These are phyloP conservation scores for Rhagoletis zephyria DNA, from an alignment of 1,140 invertebrate species.

Conservation along the genomic window DNA sequence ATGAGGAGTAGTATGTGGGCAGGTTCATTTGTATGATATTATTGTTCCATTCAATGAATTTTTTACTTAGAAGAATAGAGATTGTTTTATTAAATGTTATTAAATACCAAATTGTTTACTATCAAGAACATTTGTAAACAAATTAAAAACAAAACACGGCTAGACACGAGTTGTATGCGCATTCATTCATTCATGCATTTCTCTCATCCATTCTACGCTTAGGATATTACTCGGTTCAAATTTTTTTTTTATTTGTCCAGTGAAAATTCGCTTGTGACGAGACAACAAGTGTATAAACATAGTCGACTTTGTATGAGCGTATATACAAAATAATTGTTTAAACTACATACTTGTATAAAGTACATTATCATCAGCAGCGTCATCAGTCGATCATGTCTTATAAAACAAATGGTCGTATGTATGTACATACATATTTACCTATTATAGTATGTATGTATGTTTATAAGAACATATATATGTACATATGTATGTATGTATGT, in stretches of 20 bases:
- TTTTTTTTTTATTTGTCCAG: background rate
- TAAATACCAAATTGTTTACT: constrained; percentile 73
- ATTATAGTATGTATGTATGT: too few species aligned
- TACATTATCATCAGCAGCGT: constrained; percentile 21
- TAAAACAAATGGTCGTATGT: background rate
- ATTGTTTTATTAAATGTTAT: constrained; percentile 66
- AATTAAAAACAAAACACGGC: constrained; percentile 58
- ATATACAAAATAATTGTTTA: constrained; percentile 23
- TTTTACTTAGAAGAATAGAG: constrained; percentile 31
- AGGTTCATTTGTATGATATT: too few species aligned
- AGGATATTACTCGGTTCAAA: background rate
- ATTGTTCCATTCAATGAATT: background rate
- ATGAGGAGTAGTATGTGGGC: too few species aligned
- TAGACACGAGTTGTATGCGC: background rate
- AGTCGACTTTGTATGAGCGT: background rate
- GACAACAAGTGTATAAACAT: background rate
- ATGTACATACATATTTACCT: background rate
- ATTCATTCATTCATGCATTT: constrained; percentile 39
- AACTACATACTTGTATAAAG: constrained; percentile 25
- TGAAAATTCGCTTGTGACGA: constrained; percentile 22
- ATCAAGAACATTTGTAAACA: constrained; percentile 71
- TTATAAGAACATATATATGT: background rate
- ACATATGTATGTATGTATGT: background rate
- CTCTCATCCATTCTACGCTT: background rate
- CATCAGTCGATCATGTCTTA: constrained; percentile 23